phyloP scores from a whole-genome alignment of 1,140 invertebrate species.

The Leptinotarsa texana region DNA sequence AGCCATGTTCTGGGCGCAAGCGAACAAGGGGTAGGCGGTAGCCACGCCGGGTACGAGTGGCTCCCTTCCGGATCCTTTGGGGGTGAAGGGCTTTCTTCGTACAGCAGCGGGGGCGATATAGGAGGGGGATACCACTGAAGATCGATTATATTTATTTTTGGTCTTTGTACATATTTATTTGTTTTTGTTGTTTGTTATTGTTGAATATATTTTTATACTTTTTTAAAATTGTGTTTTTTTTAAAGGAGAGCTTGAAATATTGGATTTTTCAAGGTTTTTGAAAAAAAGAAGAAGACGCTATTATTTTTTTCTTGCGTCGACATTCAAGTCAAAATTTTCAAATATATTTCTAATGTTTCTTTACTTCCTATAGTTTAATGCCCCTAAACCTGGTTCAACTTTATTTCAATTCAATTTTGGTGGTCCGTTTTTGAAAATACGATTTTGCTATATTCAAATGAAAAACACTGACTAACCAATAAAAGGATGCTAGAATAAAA shows the following conservation, averaged over 20 bases:
- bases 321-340: too few species aligned
- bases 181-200: conserved; percentile 17
- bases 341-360: too few species aligned
- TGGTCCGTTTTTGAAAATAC: too few species aligned
- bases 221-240: conserved; percentile 8
- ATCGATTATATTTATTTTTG: conserved; percentile 15
- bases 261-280: too few species aligned
- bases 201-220: conserved; percentile 20
- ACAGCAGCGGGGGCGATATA: not conserved
- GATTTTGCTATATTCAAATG: too few species aligned
- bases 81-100: conserved; percentile 2
- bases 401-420: too few species aligned
- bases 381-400: too few species aligned
- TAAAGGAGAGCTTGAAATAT: not conserved
- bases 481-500: too few species aligned
- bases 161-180: conserved; percentile 26
- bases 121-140: conserved; percentile 23
- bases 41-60: not conserved
- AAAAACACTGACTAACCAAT: too few species aligned
- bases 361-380: too few species aligned
- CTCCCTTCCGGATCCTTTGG: not conserved
- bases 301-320: too few species aligned
- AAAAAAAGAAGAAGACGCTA: too few species aligned
- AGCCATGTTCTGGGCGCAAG: conserved; percentile 41
- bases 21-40: not conserved